These are phyloP conservation scores for Ochotona princeps DNA, from an alignment of 2,113 vertebrate species.

Conservation along the genomic window DNA sequence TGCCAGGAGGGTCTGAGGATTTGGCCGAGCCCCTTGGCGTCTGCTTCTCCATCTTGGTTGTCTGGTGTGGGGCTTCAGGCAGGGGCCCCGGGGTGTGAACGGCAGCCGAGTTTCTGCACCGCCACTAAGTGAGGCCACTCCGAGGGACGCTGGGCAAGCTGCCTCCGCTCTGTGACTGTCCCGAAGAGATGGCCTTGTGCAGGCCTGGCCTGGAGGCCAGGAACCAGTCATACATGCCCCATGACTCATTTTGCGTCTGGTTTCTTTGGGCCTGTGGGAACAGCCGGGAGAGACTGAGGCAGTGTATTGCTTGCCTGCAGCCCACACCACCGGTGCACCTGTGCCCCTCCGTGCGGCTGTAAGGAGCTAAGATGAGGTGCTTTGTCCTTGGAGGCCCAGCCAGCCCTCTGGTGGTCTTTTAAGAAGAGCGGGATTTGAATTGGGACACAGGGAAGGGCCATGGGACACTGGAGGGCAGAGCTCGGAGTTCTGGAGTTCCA, in stretches of 20 bases:
- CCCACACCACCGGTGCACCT: too few relatives aligned
- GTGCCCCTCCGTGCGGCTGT: too few relatives aligned
- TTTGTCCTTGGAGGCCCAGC: too few relatives aligned
- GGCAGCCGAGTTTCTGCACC: too few relatives aligned
- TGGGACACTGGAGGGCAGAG: not conserved
- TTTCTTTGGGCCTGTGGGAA: not conserved
- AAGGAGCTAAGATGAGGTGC: not conserved
- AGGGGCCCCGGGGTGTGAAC: too few relatives aligned
- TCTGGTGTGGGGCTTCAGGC: not conserved
- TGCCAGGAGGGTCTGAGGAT: not conserved
- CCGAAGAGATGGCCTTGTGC: not conserved
- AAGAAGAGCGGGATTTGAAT: too few relatives aligned
- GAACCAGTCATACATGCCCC: accelerated
- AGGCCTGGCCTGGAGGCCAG: not conserved
- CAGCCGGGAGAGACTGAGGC: too few relatives aligned
- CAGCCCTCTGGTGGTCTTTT: too few relatives aligned
- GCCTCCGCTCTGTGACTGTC: not conserved
- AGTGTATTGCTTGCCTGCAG: too few relatives aligned
- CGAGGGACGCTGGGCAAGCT: not conserved
- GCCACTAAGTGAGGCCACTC: too few relatives aligned
- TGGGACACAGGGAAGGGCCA: not conserved
- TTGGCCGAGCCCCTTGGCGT: not conserved
- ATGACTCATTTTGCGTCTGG: not conserved
- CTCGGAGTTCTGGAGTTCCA: not conserved
- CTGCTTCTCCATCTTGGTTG: not conserved